These are phyloP conservation scores for Bugulina stolonifera DNA, from an alignment of 2,888 invertebrate genomes.

Conservation along the genomic window DNA sequence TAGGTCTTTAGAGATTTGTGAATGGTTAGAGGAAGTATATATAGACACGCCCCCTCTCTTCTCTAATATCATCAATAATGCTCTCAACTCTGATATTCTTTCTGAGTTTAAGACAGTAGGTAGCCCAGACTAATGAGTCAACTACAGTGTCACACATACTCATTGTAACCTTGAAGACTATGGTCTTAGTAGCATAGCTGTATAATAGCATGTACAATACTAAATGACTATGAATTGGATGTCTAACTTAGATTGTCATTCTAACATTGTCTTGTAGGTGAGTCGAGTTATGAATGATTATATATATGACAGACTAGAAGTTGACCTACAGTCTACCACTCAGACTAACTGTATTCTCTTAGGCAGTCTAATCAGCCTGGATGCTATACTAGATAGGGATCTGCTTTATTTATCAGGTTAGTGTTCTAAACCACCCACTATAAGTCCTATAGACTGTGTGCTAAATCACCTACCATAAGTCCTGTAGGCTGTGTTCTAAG, in stretches of 20 bases:
- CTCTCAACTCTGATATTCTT: not conserved
- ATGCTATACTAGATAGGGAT: not conserved
- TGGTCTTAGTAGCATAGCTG: no score
- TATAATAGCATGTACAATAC: no score
- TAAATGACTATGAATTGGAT: no score
- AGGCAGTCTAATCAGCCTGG: not conserved
- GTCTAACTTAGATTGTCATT: no score
- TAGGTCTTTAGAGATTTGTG: constrained; percentile 4
- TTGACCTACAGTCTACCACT: not conserved
- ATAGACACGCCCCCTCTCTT: not conserved
- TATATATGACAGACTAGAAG: not conserved
- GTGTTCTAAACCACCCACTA: not conserved
- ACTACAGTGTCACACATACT: no score
- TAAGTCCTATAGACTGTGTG: no score
- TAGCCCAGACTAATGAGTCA: no score
- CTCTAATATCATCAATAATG: not conserved
- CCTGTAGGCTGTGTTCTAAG: no score
- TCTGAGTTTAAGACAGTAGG: not conserved
- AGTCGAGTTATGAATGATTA: constrained; percentile 3
- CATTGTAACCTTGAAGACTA: no score
- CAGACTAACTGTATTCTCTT: not conserved
- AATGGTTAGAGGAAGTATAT: not conserved
- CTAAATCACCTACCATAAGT: no score
- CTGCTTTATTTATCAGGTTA: not conserved
- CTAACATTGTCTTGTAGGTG: not conserved